Evolutionary conservation across 1,140 invertebrate genomes (phyloP).

Genomic region (Cotesia glomerata): DNA sequence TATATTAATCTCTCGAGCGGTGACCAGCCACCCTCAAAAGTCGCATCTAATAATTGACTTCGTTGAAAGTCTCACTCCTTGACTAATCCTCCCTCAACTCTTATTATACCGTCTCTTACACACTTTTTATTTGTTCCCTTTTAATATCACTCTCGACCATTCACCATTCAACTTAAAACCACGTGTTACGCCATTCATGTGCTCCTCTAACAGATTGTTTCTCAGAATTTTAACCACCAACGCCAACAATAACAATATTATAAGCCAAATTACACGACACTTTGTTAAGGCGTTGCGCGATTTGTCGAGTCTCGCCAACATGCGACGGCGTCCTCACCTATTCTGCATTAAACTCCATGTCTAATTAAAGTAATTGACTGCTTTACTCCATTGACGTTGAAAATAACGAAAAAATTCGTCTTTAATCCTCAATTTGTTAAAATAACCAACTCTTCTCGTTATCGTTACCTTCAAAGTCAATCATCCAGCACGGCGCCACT

Average conservation of each 20-base stretch:
- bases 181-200: conserved; percentile 62
- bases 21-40: conserved; percentile 10
- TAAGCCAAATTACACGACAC: neutral
- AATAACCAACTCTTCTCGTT: too few relatives aligned
- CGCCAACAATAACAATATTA: neutral
- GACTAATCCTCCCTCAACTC: conserved; percentile 55
- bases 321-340: too few relatives aligned
- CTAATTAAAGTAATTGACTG: too few relatives aligned
- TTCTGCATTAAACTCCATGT: too few relatives aligned
- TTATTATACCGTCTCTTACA: conserved; percentile 22
- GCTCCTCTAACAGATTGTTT: conserved; percentile 62
- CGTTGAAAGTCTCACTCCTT: conserved; percentile 63
- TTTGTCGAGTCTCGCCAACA: too few relatives aligned
- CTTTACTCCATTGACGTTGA: too few relatives aligned
- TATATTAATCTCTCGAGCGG: neutral
- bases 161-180: conserved; percentile 57
- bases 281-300: too few relatives aligned
- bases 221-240: conserved; percentile 45
- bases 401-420: too few relatives aligned
- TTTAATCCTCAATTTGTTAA: too few relatives aligned
- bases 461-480: too few relatives aligned
- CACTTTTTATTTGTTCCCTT: neutral
- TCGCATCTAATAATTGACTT: conserved; percentile 63
- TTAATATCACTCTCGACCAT: conserved; percentile 41
- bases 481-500: too few relatives aligned